A percentile compares a stretch with the other conserved stretches of the same genome.
Evolutionary conservation across 2,113 vertebrate genomes (phyloP).

Genomic region (Microcebus murinus): DNA sequence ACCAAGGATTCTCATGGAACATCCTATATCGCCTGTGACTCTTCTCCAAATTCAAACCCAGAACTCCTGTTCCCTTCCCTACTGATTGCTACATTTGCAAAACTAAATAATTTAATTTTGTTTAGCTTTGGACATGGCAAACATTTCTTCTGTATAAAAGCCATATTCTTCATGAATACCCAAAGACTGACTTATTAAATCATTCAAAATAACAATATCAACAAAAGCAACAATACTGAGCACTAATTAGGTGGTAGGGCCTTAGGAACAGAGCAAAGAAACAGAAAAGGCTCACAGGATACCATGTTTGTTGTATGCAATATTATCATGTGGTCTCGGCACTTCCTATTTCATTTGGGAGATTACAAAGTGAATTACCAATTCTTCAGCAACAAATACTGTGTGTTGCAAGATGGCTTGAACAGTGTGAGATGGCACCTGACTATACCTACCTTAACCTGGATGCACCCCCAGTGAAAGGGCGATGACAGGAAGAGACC

Average conservation of each 20-base stretch:
- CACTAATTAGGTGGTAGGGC: background rate
- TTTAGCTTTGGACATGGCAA: background rate
- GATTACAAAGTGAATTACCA: background rate
- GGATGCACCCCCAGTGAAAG: background rate
- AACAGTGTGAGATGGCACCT: fast-evolving
- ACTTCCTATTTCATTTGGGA: background rate
- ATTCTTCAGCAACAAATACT: background rate
- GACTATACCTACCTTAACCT: background rate
- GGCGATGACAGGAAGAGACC: background rate
- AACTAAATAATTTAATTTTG: background rate
- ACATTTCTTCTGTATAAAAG: background rate
- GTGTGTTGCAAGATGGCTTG: too few relatives aligned
- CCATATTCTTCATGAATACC: background rate
- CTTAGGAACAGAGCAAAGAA: background rate
- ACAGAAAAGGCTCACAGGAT: background rate
- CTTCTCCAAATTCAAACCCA: background rate
- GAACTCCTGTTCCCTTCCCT: background rate
- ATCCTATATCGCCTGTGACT: fast-evolving
- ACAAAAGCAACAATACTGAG: background rate
- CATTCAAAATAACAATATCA: background rate
- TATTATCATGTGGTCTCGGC: background rate
- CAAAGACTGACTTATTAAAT: background rate
- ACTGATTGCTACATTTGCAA: background rate
- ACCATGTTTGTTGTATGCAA: too few relatives aligned
- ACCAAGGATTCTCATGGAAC: background rate